A percentile compares a stretch with the other conserved stretches of the same genome.
Conservation (phyloP, 2,797 vertebrate genomes). For the Danionella dracula region DNA sequence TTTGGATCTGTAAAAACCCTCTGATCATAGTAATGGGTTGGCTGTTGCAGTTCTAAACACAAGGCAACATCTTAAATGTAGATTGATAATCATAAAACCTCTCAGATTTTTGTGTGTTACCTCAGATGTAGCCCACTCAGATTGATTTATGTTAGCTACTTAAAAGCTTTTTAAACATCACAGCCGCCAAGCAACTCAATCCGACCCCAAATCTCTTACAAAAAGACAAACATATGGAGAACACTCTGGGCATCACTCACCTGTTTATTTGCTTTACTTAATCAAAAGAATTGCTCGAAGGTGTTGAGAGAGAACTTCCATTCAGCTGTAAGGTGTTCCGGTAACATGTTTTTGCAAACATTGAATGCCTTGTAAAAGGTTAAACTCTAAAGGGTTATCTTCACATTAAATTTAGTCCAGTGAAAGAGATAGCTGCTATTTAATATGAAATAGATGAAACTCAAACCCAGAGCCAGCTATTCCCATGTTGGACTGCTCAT, state of each 20-base stretch:
- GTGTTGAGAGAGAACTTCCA: conserved; percentile 8
- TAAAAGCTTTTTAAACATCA: conserved; percentile 17
- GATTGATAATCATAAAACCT: conserved; percentile 19
- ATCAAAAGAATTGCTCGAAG: conserved; percentile 7
- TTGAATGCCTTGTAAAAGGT: neutral
- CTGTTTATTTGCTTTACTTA: conserved; percentile 18
- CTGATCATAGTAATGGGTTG: conserved; percentile 19
- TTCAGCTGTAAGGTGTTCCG: neutral
- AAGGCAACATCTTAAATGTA: conserved; percentile 21
- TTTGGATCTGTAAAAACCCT: conserved; percentile 2
- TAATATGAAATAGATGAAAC: conserved; percentile 9
- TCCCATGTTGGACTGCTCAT: conserved; percentile 39
- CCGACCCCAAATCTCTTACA: conserved; percentile 14
- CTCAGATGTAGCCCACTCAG: conserved; percentile 7
- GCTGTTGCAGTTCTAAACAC: conserved; percentile 10
- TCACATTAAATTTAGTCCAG: neutral
- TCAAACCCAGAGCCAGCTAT: conserved; percentile 9
- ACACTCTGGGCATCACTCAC: neutral
- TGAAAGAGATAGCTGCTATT: neutral
- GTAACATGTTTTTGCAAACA: neutral
- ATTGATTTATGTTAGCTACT: conserved; percentile 37
- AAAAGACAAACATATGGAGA: conserved; percentile 38
- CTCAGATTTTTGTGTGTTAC: conserved; percentile 7
- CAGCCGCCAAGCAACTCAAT: conserved; percentile 28
- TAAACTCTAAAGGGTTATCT: neutral